Evolutionary conservation across 2,888 invertebrate species (phyloP), one percentile per base, ranked within the genome.

Genomic region (Apodemia zela): DNA sequence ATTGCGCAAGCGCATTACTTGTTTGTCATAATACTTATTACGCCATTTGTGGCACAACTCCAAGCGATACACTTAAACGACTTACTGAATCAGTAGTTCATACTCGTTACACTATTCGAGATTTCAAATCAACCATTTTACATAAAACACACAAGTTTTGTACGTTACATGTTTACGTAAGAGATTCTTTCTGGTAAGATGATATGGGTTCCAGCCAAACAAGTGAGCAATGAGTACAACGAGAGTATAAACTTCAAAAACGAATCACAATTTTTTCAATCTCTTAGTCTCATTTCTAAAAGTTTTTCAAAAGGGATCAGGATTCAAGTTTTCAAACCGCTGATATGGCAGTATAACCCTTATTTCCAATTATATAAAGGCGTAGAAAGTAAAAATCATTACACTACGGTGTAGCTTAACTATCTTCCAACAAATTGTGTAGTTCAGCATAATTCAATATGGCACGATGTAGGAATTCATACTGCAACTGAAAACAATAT

Each of bases 401-500:
- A 62, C 60, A 63, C 49, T 59, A 60, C 38, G 11, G 25, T 59
- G 42, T 25, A 62, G 81, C 74, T 91, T 92, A 92, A 81, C 92
- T 91, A 78, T 90, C 92, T 66, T 95, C 95, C 63, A 94, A 93
- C 69, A 97, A 89, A 85, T 96, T 96, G 90, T 97, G 97, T 72
- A 97, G 94, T 85, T 97, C 97, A 70, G 96, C 95, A 82, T 97
- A 97, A 92, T 97, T 97, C 72, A 97, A 94, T 86, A 97, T 96
- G 84, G 97, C 97, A 92, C 97, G 96, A 93, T 98, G 96, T 76
- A 98, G 93, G 92, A 97, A 97, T 93, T 97, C 97, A 89, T 97
- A 98, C 92, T 97, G 97, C 85, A 96, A 95, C 97, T 97, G 92
- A 38, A 93, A 93, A 71, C 65, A 60, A 66, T 61, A 68, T 45